Conservation (phyloP, 2,113 vertebrate species). For the Ictalurus punctatus region DNA sequence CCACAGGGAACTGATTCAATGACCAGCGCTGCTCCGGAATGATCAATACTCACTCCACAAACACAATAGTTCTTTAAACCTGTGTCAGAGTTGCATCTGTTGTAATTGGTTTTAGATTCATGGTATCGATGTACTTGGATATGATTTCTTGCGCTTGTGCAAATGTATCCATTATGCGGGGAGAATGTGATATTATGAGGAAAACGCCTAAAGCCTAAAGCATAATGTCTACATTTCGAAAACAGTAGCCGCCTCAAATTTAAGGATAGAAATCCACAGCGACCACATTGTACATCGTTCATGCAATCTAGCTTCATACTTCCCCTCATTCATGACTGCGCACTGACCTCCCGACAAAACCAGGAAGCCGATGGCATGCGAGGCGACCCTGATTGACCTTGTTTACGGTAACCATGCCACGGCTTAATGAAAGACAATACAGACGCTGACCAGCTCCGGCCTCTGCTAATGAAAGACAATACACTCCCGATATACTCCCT, state of each 20-base stretch:
- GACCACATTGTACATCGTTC: neutral
- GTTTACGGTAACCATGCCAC: slow-evolving; percentile 39
- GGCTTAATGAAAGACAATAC: slow-evolving; percentile 46
- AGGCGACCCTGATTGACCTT: slow-evolving; percentile 1
- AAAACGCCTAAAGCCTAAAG: neutral
- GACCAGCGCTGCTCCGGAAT: slow-evolving; percentile 9
- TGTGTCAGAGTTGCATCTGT: slow-evolving; percentile 11
- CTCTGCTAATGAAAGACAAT: slow-evolving; percentile 36
- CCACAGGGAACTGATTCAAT: slow-evolving; percentile 28
- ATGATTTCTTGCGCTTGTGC: neutral
- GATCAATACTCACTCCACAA: slow-evolving; percentile 47
- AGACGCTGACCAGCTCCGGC: slow-evolving; percentile 25
- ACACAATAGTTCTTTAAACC: slow-evolving; percentile 28
- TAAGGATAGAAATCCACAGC: neutral
- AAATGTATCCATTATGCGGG: slow-evolving; percentile 11
- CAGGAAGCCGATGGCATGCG: slow-evolving; percentile 35
- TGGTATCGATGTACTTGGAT: slow-evolving; percentile 14
- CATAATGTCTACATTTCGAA: neutral
- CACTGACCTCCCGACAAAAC: slow-evolving; percentile 35
- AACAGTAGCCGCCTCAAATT: neutral
- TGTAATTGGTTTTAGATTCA: slow-evolving; percentile 48
- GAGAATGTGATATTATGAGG: neutral
- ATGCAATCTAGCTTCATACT: slow-evolving; percentile 5
- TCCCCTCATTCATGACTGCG: slow-evolving; percentile 6
- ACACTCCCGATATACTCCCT: slow-evolving; percentile 16